Conservation (phyloP, 2,888 invertebrate genomes). For the Labia minor region DNA sequence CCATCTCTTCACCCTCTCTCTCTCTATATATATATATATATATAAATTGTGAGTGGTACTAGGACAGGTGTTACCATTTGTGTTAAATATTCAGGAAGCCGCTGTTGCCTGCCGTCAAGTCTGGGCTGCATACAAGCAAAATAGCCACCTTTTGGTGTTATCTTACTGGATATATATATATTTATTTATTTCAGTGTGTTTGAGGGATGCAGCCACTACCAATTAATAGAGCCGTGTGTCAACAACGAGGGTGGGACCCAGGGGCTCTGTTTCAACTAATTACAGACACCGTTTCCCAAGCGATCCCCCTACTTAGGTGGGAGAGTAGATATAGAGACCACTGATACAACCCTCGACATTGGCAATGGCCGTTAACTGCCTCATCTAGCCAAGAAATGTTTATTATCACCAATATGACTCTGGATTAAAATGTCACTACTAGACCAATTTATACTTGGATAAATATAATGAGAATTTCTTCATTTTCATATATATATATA, state of each 20-base stretch:
- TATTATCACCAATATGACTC: no score
- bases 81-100: not conserved
- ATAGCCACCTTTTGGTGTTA: not conserved
- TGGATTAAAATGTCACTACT: no score
- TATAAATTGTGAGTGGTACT: not conserved
- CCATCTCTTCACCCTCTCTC: no score
- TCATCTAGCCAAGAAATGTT: no score
- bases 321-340: no score
- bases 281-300: not conserved
- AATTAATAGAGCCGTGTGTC: conserved; percentile 1
- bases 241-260: not conserved
- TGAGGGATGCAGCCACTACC: not conserved
- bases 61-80: conserved; percentile 1
- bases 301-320: not conserved
- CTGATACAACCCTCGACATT: no score
- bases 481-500: no score
- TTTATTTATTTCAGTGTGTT: not conserved
- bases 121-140: not conserved
- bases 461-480: no score
- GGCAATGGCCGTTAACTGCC: no score
- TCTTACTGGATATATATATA: not conserved
- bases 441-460: no score
- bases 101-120: not conserved
- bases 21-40: no score
- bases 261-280: not conserved